These are phyloP conservation scores for Stratiolaelaps scimitus DNA, from an alignment of 1,140 invertebrate genomes.

Conservation along the genomic window DNA sequence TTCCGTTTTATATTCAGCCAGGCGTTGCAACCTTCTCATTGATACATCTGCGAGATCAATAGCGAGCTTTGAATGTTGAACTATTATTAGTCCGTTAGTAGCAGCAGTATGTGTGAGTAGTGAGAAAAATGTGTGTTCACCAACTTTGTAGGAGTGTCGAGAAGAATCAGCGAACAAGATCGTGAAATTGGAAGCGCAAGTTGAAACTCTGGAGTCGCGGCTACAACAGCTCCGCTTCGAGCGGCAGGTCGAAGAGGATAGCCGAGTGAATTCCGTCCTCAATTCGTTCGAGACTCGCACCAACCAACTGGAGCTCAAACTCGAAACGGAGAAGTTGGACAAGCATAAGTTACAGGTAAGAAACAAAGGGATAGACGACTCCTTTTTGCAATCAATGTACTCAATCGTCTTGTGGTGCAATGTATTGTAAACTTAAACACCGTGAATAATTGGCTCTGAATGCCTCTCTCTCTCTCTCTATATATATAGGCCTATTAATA, in stretches of 20 bases:
- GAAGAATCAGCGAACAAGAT: conserved; percentile 9
- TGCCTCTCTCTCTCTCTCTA: not conserved
- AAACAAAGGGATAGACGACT: no score
- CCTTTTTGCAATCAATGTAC: no score
- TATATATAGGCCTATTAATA: no score
- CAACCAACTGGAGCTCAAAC: conserved; percentile 15
- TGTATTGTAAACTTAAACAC: not conserved
- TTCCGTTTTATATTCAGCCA: no score
- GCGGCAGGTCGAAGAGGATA: conserved; percentile 16
- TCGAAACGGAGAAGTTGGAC: conserved; percentile 21
- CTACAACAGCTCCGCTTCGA: conserved; percentile 18
- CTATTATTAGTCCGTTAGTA: no score
- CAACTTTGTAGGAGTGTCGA: conserved; percentile 9
- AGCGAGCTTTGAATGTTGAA: no score
- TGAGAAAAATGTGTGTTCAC: not conserved
- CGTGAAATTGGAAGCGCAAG: conserved; percentile 18
- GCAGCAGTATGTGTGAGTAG: no score
- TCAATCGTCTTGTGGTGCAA: not conserved
- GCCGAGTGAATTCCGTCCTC: conserved; percentile 9
- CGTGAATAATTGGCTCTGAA: not conserved
- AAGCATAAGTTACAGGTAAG: conserved; percentile 14
- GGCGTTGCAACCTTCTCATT: no score
- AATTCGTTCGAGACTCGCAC: conserved; percentile 22
- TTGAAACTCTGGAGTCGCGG: conserved; percentile 13
- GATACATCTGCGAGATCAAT: no score